phyloP scores from a whole-genome alignment of 2,113 vertebrate species.

The Symphodus melops region DNA sequence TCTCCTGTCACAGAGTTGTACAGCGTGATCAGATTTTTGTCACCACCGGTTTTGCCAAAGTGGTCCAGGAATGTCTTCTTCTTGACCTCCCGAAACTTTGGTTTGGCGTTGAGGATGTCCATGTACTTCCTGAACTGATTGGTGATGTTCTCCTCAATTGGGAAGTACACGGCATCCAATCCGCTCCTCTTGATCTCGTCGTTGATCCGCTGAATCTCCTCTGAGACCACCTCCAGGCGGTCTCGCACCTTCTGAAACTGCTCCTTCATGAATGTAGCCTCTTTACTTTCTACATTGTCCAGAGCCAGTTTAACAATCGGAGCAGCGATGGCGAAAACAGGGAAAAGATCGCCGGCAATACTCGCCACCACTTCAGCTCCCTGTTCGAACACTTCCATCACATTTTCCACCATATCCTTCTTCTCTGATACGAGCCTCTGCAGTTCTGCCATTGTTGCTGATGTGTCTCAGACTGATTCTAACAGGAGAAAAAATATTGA shows the following conservation, averaged over 20 bases:
- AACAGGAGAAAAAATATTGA: constrained; percentile 1
- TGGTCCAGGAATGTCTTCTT: constrained; percentile 84
- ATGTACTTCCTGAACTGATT: constrained; percentile 88
- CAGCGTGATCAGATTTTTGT: constrained; percentile 82
- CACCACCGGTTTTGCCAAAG: constrained; percentile 77
- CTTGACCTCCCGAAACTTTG: constrained; percentile 81
- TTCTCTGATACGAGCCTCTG: constrained; percentile 79
- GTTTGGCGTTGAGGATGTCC: constrained; percentile 85
- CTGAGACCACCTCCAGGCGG: constrained; percentile 78
- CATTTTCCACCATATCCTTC: constrained; percentile 81
- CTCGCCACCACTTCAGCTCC: constrained; percentile 82
- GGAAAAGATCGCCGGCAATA: constrained; percentile 83
- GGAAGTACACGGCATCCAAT: constrained; percentile 77
- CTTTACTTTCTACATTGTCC: constrained; percentile 85
- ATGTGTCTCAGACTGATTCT: constrained; percentile 17
- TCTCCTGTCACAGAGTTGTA: constrained; percentile 81
- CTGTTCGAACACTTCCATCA: constrained; percentile 84
- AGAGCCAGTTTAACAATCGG: constrained; percentile 81
- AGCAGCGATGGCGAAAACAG: constrained; percentile 82
- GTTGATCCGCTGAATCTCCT: constrained; percentile 80
- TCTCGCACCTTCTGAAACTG: constrained; percentile 85
- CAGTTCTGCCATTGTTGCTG: constrained; percentile 75
- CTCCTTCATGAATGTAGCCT: constrained; percentile 83
- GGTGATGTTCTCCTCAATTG: constrained; percentile 83
- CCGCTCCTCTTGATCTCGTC: constrained; percentile 82